phyloP scores from a whole-genome alignment of 2,888 invertebrate genomes.

The Dasysyrphus albostriatus region DNA sequence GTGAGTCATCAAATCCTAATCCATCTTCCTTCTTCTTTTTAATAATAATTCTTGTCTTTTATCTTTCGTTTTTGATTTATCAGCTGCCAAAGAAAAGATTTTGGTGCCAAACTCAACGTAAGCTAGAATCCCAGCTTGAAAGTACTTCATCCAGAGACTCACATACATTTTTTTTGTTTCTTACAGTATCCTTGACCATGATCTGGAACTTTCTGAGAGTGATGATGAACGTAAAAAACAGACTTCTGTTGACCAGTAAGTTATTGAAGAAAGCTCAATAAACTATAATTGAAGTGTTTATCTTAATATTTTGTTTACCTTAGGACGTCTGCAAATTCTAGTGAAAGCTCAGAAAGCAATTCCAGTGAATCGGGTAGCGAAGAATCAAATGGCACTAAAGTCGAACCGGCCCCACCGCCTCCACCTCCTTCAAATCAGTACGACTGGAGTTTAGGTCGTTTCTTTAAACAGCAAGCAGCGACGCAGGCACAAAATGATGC shows the following conservation, averaged over 20 bases:
- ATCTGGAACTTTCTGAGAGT: slow-evolving; percentile 91
- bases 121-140: slow-evolving; percentile 59
- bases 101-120: slow-evolving; percentile 81
- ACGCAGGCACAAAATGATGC: slow-evolving; percentile 77
- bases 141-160: neutral
- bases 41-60: neutral
- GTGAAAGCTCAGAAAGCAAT: slow-evolving; percentile 84
- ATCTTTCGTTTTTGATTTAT: slow-evolving; percentile 16
- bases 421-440: slow-evolving; percentile 81
- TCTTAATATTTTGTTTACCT: slow-evolving; percentile 50
- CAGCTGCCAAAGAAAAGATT: slow-evolving; percentile 76
- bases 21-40: neutral
- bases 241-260: slow-evolving; percentile 83
- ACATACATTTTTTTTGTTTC: slow-evolving; percentile 22
- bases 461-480: slow-evolving; percentile 79
- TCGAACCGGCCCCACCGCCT: slow-evolving; percentile 76
- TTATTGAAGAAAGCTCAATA: slow-evolving; percentile 2
- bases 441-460: slow-evolving; percentile 81
- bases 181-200: slow-evolving; percentile 87
- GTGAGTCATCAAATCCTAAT: slow-evolving; percentile 47
- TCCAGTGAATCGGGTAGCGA: slow-evolving; percentile 83
- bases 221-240: slow-evolving; percentile 88
- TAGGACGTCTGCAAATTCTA: slow-evolving; percentile 85
- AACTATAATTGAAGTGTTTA: neutral
- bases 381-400: slow-evolving; percentile 80